A percentile compares a stretch with the other conserved stretches of the same genome.
phyloP scores from a whole-genome alignment of 1,140 invertebrate genomes.

The Dendroctonus ponderosae region DNA sequence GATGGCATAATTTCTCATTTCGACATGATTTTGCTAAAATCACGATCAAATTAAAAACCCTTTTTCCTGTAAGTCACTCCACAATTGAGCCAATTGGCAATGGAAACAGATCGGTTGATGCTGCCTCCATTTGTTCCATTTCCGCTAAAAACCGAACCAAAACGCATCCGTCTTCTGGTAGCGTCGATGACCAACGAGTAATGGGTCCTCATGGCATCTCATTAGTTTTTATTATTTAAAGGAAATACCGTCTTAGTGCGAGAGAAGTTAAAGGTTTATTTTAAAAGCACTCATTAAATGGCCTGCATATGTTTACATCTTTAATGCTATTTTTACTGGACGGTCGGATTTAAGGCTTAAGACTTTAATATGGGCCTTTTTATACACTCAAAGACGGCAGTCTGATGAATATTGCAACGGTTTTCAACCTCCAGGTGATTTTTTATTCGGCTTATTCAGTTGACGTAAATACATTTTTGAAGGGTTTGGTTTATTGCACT shows the following conservation, averaged over 20 bases:
- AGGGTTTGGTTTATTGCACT: too few species aligned
- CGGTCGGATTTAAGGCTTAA: constrained; percentile 18
- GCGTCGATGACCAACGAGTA: neutral
- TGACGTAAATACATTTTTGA: too few species aligned
- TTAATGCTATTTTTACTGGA: constrained; percentile 20
- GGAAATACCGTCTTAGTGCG: constrained; percentile 13
- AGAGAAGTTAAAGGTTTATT: constrained; percentile 7
- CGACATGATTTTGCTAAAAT: neutral
- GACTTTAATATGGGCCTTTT: neutral
- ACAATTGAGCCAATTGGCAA: too few species aligned
- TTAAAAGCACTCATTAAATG: constrained; percentile 19
- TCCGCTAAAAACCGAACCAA: constrained; percentile 3
- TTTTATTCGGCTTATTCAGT: too few species aligned
- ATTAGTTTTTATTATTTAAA: constrained; percentile 20
- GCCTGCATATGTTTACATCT: constrained; percentile 19
- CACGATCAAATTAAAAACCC: neutral
- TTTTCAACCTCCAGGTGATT: too few species aligned
- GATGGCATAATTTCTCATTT: neutral
- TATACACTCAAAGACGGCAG: too few species aligned
- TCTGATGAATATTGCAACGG: too few species aligned
- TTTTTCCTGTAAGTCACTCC: neutral
- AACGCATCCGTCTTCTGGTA: neutral
- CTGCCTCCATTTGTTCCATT: too few species aligned
- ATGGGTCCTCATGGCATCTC: constrained; percentile 8
- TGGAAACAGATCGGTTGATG: too few species aligned